Percentiles rank a stretch among this genome's conserved stretches.
phyloP scores from a whole-genome alignment of 2,113 vertebrate species.

The Psettodes erumei region DNA sequence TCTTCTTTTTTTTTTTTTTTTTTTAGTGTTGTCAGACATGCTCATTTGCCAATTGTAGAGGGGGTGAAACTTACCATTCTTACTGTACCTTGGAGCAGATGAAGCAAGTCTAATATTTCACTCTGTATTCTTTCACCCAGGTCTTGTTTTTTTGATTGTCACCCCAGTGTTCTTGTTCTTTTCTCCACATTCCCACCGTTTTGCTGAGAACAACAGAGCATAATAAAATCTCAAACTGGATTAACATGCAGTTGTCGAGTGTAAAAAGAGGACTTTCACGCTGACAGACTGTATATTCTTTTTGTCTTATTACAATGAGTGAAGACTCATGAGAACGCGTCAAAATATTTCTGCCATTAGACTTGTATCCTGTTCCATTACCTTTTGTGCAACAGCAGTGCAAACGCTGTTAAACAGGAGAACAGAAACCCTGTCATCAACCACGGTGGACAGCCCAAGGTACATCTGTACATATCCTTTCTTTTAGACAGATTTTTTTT shows the following conservation, averaged over 20 bases:
- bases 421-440: slow-evolving; percentile 7
- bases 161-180: not conserved
- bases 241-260: not conserved
- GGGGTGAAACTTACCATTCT: slow-evolving; percentile 2
- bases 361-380: not conserved
- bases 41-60: not conserved
- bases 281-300: not conserved
- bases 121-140: not conserved
- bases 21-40: slow-evolving; percentile 1
- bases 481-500: slow-evolving; percentile 16
- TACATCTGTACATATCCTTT: slow-evolving; percentile 53
- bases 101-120: not conserved
- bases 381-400: not conserved
- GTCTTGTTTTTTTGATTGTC: not conserved
- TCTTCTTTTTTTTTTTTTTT: not conserved
- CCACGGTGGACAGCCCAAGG: slow-evolving; percentile 57
- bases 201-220: not conserved
- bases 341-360: not conserved
- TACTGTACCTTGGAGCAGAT: not conserved
- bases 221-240: slow-evolving; percentile 5
- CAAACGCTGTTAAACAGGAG: slow-evolving; percentile 11
- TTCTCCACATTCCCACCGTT: slow-evolving; percentile 30
- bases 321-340: not conserved
- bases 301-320: slow-evolving; percentile 1
- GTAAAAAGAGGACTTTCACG: not conserved